Percentiles rank a stretch among this genome's conserved stretches.
phyloP scores from a whole-genome alignment of 1,140 invertebrate species.

The Cherax quadricarinatus region DNA sequence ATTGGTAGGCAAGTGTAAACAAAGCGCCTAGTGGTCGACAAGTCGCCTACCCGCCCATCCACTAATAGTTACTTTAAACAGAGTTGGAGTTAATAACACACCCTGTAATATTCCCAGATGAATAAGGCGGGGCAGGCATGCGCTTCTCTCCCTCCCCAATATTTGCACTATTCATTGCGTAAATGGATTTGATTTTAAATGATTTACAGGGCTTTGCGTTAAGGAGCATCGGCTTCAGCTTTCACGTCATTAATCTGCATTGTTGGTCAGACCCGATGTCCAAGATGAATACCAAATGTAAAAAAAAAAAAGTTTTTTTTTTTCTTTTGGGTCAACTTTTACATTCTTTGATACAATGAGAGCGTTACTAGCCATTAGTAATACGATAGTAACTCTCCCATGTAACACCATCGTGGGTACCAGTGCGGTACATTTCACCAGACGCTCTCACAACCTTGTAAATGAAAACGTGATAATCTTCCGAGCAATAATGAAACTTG shows the following conservation, averaged over 20 bases:
- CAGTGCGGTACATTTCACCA: no score
- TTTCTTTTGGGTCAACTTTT: no score
- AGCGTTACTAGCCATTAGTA: background rate
- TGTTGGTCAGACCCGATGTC: constrained; percentile 16
- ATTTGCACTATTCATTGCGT: constrained; percentile 66
- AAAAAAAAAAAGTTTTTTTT: no score
- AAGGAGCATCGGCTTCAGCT: constrained; percentile 11
- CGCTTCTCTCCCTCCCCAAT: constrained; percentile 45
- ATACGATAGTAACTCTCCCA: background rate
- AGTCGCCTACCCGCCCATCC: constrained; percentile 71
- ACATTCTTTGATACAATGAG: no score
- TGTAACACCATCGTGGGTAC: background rate
- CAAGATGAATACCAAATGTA: background rate
- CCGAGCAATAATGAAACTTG: no score
- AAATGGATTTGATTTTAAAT: constrained; percentile 45
- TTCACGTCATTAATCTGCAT: constrained; percentile 27
- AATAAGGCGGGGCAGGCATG: constrained; percentile 64
- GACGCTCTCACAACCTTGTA: no score
- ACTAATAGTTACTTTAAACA: constrained; percentile 73
- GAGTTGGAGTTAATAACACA: constrained; percentile 72
- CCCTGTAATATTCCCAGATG: constrained; percentile 69
- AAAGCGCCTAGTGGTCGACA: constrained; percentile 73
- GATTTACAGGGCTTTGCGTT: constrained; percentile 29
- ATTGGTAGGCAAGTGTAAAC: constrained; percentile 74
- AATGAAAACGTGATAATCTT: no score